A percentile compares a stretch with the other conserved stretches of the same genome.
Conservation (phyloP, 2,113 vertebrate genomes). For the Thalassoma bifasciatum region DNA sequence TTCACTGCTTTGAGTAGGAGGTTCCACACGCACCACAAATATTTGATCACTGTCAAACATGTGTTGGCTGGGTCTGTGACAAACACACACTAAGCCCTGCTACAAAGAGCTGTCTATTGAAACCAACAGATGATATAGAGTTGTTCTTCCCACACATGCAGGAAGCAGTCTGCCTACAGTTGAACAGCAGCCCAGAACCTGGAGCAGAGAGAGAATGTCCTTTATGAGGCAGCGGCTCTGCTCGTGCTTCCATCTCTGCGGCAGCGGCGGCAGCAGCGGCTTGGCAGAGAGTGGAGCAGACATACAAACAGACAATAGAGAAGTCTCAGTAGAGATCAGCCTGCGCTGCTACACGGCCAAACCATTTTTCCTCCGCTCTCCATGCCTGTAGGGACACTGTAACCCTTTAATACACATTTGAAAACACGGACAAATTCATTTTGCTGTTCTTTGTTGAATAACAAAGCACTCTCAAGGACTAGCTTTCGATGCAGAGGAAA, state of each 20-base stretch:
- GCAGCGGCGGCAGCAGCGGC: constrained; percentile 21
- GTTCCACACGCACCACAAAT: constrained; percentile 63
- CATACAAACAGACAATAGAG: constrained; percentile 68
- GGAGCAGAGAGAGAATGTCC: constrained; percentile 64
- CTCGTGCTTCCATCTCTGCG: constrained; percentile 56
- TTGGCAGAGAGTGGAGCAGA: constrained; percentile 65
- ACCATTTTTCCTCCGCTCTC: constrained; percentile 15
- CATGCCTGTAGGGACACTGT: constrained; percentile 38
- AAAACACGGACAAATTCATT: constrained; percentile 48
- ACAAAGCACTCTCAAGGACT: constrained; percentile 43
- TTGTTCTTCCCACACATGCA: constrained; percentile 72
- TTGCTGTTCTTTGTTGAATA: constrained; percentile 46
- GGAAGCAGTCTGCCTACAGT: constrained; percentile 73
- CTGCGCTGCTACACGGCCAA: constrained; percentile 38
- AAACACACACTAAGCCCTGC: constrained; percentile 64
- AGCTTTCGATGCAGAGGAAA: constrained; percentile 33
- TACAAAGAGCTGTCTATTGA: constrained; percentile 68
- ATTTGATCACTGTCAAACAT: constrained; percentile 79
- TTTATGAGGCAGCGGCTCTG: constrained; percentile 65
- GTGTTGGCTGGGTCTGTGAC: constrained; percentile 65
- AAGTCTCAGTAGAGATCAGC: constrained; percentile 65
- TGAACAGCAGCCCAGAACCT: constrained; percentile 75
- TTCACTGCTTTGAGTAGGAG: constrained; percentile 65
- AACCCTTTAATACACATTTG: constrained; percentile 56
- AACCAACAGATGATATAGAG: constrained; percentile 72